Evolutionary conservation across 2,888 invertebrate species (phyloP).

Genomic region (Drosophila nr. perissopoda): DNA sequence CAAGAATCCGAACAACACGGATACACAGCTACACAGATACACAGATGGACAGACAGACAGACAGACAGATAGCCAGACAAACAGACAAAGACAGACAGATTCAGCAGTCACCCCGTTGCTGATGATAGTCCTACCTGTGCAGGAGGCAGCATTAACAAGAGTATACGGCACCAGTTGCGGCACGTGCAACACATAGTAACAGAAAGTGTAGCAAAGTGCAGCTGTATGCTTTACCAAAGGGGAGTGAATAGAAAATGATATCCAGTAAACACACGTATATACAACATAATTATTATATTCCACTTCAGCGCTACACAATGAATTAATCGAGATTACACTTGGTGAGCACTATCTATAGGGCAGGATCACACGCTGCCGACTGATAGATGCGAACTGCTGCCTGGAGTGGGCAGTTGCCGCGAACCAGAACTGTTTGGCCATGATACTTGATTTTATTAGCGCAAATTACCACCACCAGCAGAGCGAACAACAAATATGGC

Average conservation of each 20-base stretch:
- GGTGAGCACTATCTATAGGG: conserved; percentile 66
- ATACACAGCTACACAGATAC: conserved; percentile 19
- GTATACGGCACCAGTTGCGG: conserved; percentile 54
- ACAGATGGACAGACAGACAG: conserved; percentile 13
- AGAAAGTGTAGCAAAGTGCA: conserved; percentile 77
- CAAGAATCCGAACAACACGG: conserved; percentile 31
- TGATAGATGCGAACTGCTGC: neutral
- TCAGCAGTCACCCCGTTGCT: conserved; percentile 57
- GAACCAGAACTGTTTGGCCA: conserved; percentile 53
- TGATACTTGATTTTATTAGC: conserved; percentile 83
- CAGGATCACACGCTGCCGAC: conserved; percentile 62
- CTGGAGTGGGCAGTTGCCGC: neutral
- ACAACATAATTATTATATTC: conserved; percentile 81
- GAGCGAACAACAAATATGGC: conserved; percentile 47
- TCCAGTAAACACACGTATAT: conserved; percentile 39
- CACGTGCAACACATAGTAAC: conserved; percentile 74
- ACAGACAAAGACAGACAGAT: conserved; percentile 21
- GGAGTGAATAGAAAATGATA: conserved; percentile 39
- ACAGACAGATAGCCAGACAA: conserved; percentile 21
- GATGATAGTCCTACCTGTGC: conserved; percentile 65
- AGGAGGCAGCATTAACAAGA: conserved; percentile 26
- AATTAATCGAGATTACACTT: conserved; percentile 79
- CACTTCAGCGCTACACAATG: conserved; percentile 77
- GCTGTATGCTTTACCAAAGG: conserved; percentile 51
- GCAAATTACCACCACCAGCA: conserved; percentile 80